A percentile compares a stretch with the other conserved stretches of the same genome.
phyloP scores from a whole-genome alignment of 2,888 invertebrate species.

The Pristionchus arcanus region DNA sequence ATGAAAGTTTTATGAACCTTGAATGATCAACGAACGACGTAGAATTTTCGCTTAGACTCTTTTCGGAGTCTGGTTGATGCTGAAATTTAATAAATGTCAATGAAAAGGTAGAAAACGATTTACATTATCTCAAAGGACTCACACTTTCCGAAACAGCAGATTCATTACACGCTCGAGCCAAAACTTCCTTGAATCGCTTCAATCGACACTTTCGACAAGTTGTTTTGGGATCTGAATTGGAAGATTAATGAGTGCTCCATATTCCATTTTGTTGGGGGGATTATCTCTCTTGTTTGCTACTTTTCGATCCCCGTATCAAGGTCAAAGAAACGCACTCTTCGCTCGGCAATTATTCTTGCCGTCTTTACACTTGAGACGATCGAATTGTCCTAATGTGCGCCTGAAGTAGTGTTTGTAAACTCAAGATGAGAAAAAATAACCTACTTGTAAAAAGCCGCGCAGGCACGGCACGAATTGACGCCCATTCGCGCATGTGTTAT shows the following conservation, averaged over 20 bases:
- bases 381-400: neutral
- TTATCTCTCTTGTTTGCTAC: neutral
- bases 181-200: neutral
- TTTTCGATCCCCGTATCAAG: neutral
- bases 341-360: neutral
- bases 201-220: constrained; percentile 2
- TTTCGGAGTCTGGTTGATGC: neutral
- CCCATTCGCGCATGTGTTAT: neutral
- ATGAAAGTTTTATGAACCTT: neutral
- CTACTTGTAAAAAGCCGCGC: neutral
- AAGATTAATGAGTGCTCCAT: neutral
- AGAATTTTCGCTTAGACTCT: neutral
- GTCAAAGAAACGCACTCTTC: constrained; percentile 13
- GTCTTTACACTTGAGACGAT: neutral
- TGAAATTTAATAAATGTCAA: neutral
- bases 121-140: neutral
- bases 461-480: neutral
- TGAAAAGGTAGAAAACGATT: neutral
- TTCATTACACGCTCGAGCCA: neutral
- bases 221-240: neutral
- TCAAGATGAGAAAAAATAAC: neutral
- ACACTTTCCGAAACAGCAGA: neutral
- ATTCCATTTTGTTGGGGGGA: neutral
- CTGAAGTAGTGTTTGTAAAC: neutral
- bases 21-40: neutral